Conservation (phyloP, 1,140 invertebrate genomes). For the Holotrichia oblita region DNA sequence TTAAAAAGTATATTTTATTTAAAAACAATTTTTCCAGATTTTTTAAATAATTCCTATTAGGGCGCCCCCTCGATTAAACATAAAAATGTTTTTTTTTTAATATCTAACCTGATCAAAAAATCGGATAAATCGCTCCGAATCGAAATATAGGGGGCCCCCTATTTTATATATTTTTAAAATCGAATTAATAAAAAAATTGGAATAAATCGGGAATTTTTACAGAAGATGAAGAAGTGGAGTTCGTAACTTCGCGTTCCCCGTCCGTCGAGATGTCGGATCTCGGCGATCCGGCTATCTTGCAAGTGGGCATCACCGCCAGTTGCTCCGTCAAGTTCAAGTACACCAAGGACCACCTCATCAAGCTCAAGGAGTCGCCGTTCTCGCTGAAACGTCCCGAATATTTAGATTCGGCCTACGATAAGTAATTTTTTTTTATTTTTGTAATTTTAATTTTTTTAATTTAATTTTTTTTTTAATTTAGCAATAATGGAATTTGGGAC, state of each 20-base stretch:
- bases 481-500: constrained; percentile 68
- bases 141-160: not conserved
- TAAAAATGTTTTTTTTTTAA: not conserved
- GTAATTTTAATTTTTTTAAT: not conserved
- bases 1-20: no score
- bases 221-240: constrained; percentile 46
- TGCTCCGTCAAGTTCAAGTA: constrained; percentile 27
- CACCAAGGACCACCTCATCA: constrained; percentile 74
- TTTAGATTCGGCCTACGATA: constrained; percentile 54
- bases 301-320: not conserved
- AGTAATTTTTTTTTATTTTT: constrained; percentile 36
- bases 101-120: no score
- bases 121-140: not conserved
- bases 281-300: constrained; percentile 44
- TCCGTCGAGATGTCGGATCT: constrained; percentile 39
- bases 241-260: constrained; percentile 38
- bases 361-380: constrained; percentile 74
- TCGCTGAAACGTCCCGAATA: constrained; percentile 77
- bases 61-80: not conserved
- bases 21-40: not conserved
- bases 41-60: not conserved
- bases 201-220: not conserved
- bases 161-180: not conserved
- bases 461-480: constrained; percentile 49
- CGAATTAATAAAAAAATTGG: not conserved